A percentile compares a stretch with the other conserved stretches of the same genome.
Conservation (phyloP, 2,888 invertebrate genomes). For the Pollenia labialis region DNA sequence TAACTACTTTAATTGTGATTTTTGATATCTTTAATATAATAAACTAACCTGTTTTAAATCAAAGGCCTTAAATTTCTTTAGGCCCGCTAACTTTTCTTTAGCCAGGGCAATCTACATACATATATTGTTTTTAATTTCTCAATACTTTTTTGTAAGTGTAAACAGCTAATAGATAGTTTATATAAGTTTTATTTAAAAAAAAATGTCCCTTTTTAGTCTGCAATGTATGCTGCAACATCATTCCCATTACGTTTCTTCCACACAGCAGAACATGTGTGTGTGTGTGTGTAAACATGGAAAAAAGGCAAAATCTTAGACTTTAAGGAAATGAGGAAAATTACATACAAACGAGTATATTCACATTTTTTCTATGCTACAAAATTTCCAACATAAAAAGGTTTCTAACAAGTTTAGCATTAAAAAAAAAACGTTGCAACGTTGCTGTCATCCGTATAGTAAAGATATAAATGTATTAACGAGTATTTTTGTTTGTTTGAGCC, state of each 20-base stretch:
- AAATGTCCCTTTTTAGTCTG: neutral
- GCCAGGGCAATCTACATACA: no score
- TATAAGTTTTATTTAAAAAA: neutral
- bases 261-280: neutral
- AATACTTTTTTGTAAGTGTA: neutral
- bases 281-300: neutral
- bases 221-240: slow-evolving; percentile 20
- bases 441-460: slow-evolving; percentile 45
- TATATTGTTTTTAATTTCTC: no score
- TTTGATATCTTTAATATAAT: no score
- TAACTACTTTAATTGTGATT: no score
- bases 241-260: neutral
- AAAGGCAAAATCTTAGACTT: slow-evolving; percentile 46
- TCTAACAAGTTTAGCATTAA: slow-evolving; percentile 43
- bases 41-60: no score
- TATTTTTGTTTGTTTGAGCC: neutral
- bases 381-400: slow-evolving; percentile 46
- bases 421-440: slow-evolving; percentile 49
- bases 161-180: neutral
- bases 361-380: slow-evolving; percentile 7
- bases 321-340: slow-evolving; percentile 63
- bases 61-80: no score
- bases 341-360: neutral
- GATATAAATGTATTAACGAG: neutral
- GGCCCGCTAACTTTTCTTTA: no score